Base-by-base conservation (phyloP, 2,888 invertebrate species). In the Drosophila quinaria region DNA sequence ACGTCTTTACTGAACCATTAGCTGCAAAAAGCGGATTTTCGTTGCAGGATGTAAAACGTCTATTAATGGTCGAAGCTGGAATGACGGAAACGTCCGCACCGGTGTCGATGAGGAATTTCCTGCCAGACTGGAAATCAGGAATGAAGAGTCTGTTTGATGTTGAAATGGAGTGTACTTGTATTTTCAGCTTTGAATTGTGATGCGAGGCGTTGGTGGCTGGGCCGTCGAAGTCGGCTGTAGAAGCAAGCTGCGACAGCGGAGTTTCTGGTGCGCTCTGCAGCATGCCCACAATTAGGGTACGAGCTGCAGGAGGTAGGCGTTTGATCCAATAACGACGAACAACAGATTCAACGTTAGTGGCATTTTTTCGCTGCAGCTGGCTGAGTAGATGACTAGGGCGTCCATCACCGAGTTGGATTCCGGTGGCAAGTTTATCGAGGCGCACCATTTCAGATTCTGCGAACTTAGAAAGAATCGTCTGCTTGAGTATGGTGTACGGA, bases 251-350 rank as follows among this genome's bases (percentile, higher is more conserved):
- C 5, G 22, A 37, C 35, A 8, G 50, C 39, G 25, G n/a, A 17
- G 15, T 49, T 3, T 47, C 8, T 31, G 31, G 47, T 47, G 47
- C 29, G 9, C 47, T 47, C 47, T 47, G 2, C 1, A 33, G 8
- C 6, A 49, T 49, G 15, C 49, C 49, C 9, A 25, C n/a, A 13
- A 51, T 37, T 22, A 39, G 25, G 22, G 52, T 41, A 11, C 29
- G 52, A 15, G 39, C 37, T 52, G 51, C 25, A 15, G 51, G 37
- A 8, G 51, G 37, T 15, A 51, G 4, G 51, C 15, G 51, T 13
- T 51, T 51, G 35, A 37, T 37, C 37, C 37, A 51, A 25, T 37
- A 51, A 9, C 39, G 51, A 19, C 50, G 35, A 9, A 50, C 50
- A 11, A 50, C 50, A 19, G 50, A 19, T 13, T 50, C 22, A 8